These are phyloP conservation scores for Myrmecophaga tridactyla DNA, from an alignment of 2,113 vertebrate species.

Conservation along the genomic window DNA sequence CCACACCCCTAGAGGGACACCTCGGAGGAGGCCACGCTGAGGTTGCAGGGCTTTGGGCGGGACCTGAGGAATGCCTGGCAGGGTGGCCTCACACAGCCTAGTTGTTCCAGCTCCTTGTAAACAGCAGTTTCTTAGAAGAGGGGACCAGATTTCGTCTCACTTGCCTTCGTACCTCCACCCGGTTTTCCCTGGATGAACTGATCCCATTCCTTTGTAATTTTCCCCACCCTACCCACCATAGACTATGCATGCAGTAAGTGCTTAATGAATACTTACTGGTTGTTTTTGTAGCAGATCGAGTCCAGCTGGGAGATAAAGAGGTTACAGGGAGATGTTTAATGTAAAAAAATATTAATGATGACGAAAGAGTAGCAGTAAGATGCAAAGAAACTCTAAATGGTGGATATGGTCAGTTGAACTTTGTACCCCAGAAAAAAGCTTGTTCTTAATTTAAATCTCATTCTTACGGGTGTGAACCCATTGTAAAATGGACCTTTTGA, in stretches of 20 bases:
- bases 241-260: too few species aligned
- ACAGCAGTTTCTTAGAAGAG: background rate
- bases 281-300: background rate
- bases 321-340: background rate
- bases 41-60: too few species aligned
- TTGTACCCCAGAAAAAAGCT: too few species aligned
- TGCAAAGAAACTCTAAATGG: background rate
- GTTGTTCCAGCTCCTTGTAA: background rate
- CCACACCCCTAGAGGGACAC: too few species aligned
- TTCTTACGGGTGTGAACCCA: too few species aligned
- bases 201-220: too few species aligned
- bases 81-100: accelerated
- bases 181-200: too few species aligned
- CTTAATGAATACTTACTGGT: too few species aligned
- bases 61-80: accelerated
- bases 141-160: accelerated
- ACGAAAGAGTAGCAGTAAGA: background rate
- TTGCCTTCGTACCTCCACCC: accelerated
- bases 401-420: too few species aligned
- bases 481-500: too few species aligned
- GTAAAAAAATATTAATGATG: background rate
- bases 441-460: too few species aligned
- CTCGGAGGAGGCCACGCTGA: background rate
- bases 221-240: too few species aligned
- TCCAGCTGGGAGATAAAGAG: background rate